A percentile compares a stretch with the other conserved stretches of the same genome.
Evolutionary conservation across 1,140 invertebrate species (phyloP).

Genomic region (Latrodectus geometricus): DNA sequence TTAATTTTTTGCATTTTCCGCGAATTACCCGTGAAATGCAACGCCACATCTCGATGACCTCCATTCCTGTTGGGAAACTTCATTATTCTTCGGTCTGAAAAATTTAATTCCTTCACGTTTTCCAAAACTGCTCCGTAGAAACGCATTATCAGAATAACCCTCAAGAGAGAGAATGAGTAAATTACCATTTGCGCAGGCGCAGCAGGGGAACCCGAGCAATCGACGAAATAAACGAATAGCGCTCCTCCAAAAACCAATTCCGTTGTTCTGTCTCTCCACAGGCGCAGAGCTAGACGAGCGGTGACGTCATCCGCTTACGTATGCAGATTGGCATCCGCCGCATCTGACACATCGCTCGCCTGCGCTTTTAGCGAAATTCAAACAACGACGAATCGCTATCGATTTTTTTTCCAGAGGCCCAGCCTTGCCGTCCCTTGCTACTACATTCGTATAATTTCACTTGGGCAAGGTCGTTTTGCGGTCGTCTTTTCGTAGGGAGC

Average conservation of each 20-base stretch:
- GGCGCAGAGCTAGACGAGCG: constrained; percentile 7
- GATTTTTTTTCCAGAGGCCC: constrained; percentile 33
- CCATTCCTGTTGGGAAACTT: background rate
- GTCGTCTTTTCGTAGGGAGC: constrained; percentile 39
- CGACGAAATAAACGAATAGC: constrained; percentile 46
- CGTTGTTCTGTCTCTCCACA: constrained; percentile 12
- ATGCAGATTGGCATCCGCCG: constrained; percentile 57
- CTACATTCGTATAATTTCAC: constrained; percentile 58
- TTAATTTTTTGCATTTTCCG: background rate
- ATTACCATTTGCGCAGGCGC: constrained; percentile 17
- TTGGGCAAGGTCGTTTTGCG: constrained; percentile 53
- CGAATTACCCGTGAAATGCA: background rate
- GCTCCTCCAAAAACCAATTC: constrained; percentile 7
- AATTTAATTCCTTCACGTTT: background rate
- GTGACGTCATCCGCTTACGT: constrained; percentile 55
- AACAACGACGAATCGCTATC: constrained; percentile 55
- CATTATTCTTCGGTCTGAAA: background rate
- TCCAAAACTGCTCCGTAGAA: background rate
- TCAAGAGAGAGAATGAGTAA: background rate
- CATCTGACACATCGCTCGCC: constrained; percentile 56
- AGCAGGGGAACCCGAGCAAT: constrained; percentile 3
- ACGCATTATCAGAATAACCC: constrained; percentile 22
- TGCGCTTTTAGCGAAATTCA: constrained; percentile 58
- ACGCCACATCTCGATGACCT: background rate
- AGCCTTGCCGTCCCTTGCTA: background rate